Base-by-base conservation (phyloP, 2,113 vertebrate species). In the Falco punctatus region DNA sequence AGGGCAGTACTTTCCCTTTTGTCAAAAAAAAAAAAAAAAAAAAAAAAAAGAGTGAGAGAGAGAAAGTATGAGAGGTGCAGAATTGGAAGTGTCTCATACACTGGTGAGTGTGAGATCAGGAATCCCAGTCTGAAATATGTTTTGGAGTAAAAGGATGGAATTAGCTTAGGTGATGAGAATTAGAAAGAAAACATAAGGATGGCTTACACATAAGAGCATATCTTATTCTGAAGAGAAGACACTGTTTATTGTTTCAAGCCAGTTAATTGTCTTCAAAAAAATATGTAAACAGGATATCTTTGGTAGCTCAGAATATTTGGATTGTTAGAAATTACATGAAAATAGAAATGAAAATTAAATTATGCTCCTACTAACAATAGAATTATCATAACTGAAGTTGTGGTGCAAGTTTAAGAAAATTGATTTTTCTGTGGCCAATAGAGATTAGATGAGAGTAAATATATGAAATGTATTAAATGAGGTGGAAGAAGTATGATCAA, bases 71-170 rank as follows among this genome's bases (percentile, higher is more conserved):
- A 81, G 54, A 48, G 17, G 32, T 59, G 30, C 62, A 69, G 81
- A 70, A 65, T 1, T 70, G 14, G 33, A 62, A 54, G 21, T 16
- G 5, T 27, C 24, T 85, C 19, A 4, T 24, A 19, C 1, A 0
- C 27, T 64, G 32, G n/a, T 32, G 46, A 81, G 61, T 24, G 12
- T 26, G n/a, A 71, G 70, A 79, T 51, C 52, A 72, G 42, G 14
- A 84, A 64, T 79, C 21, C 24, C 73, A 52, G 22, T 12, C 35
- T 72, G 21, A 8, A 16, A 40, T 8, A 10, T 4, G 4, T 46
- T 79, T 58, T 75, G 33, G 61, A 67, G 33, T n/a, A 27, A 73
- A 78, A 40, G 27, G 16, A 55, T 73, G 35, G 35, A 81, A 70
- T 70, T 57, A 40, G 6, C 6, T 52, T 52, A 33, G 30, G 19